Evolutionary conservation across 2,113 vertebrate genomes (phyloP).

Genomic region (Calonectris borealis): DNA sequence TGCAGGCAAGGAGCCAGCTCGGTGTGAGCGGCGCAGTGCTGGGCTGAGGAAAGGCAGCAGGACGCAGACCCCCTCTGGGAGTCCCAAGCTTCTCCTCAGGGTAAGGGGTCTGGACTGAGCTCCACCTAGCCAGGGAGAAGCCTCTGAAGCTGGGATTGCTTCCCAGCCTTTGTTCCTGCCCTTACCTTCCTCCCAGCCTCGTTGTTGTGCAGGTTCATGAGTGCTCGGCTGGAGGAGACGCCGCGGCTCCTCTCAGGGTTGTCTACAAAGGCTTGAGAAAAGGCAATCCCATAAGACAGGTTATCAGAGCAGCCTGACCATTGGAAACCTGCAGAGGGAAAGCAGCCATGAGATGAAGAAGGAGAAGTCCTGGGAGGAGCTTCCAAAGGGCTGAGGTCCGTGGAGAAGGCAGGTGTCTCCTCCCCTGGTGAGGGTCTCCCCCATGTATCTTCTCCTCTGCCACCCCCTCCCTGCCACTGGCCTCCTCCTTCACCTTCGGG

Average conservation of each 20-base stretch:
- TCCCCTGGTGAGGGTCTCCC: not conserved
- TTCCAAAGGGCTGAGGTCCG: not conserved
- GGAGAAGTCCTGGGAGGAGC: not conserved
- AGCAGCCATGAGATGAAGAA: not conserved
- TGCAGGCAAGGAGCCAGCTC: not conserved
- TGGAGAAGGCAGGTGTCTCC: not conserved
- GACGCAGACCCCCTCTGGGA: not conserved
- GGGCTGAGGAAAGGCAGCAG: not conserved
- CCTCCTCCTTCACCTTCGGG: conserved; percentile 69
- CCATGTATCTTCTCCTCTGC: not conserved
- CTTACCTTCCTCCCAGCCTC: conserved; percentile 79
- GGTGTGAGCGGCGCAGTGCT: accelerated
- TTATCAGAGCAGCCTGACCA: conserved; percentile 84
- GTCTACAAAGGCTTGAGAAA: conserved; percentile 82
- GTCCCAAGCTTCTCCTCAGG: accelerated
- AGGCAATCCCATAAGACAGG: conserved; percentile 74
- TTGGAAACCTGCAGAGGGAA: conserved; percentile 73
- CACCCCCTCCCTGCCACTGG: not conserved
- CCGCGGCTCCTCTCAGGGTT: conserved; percentile 73
- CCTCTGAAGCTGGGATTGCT: not conserved
- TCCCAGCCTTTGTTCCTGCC: not conserved
- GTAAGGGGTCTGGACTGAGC: not conserved
- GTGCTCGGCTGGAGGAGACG: conserved; percentile 66
- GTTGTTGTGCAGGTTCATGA: conserved; percentile 81
- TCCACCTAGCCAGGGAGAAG: not conserved